phyloP scores from a whole-genome alignment of 2,888 invertebrate genomes.

The Hirudinaria manillensis region DNA sequence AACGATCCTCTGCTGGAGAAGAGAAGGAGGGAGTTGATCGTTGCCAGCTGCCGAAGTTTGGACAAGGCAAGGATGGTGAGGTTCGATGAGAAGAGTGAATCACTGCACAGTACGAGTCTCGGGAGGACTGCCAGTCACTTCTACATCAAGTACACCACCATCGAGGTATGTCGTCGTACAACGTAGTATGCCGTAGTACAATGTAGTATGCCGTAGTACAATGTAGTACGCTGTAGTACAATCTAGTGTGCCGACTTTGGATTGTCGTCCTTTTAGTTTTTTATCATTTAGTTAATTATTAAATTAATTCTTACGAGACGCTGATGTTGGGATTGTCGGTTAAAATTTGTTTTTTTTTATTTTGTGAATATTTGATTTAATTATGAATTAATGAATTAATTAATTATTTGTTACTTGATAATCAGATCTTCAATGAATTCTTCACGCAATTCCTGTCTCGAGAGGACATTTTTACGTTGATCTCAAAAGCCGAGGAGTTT shows the following conservation, averaged over 20 bases:
- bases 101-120: constrained; percentile 63
- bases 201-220: no score
- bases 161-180: constrained; percentile 66
- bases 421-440: constrained; percentile 72
- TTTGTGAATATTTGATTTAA: no score
- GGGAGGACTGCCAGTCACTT: constrained; percentile 95
- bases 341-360: no score
- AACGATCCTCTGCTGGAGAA: constrained; percentile 74
- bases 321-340: no score
- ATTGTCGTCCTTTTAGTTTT: no score
- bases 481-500: constrained; percentile 88
- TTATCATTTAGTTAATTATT: not conserved
- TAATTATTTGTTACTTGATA: constrained; percentile 9
- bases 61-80: constrained; percentile 91
- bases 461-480: constrained; percentile 77
- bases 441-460: constrained; percentile 75
- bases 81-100: constrained; percentile 74
- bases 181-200: not conserved
- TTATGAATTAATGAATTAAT: no score
- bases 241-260: no score
- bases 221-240: no score
- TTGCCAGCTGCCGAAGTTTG: constrained; percentile 72
- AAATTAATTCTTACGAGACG: no score
- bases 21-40: constrained; percentile 72
- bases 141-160: constrained; percentile 91